phyloP scores from a whole-genome alignment of 2,888 invertebrate genomes.

The Drosophila parthenogenetica region DNA sequence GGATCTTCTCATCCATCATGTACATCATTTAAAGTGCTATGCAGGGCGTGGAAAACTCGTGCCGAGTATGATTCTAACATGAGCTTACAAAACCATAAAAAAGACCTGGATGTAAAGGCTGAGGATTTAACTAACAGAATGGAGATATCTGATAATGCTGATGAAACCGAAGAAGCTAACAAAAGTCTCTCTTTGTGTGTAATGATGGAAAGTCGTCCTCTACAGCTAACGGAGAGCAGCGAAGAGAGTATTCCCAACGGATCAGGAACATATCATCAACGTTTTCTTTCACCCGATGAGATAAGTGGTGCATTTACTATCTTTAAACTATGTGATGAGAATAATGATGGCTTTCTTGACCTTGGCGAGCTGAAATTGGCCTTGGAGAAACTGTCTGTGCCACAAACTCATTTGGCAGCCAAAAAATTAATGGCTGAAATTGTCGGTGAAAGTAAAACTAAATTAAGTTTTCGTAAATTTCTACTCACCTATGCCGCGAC shows the following conservation, averaged over 20 bases:
- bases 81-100: slow-evolving; percentile 3
- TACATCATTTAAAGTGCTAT: slow-evolving; percentile 32
- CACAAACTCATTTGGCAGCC: slow-evolving; percentile 59
- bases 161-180: neutral
- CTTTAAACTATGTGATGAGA: slow-evolving; percentile 42
- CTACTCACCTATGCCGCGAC: slow-evolving; percentile 40
- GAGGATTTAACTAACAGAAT: neutral
- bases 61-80: slow-evolving; percentile 12
- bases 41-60: slow-evolving; percentile 33
- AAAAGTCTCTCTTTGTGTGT: slow-evolving; percentile 28
- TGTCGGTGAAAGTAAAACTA: slow-evolving; percentile 1
- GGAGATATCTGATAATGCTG: neutral
- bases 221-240: slow-evolving; percentile 40
- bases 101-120: neutral
- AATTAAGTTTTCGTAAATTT: slow-evolving; percentile 52
- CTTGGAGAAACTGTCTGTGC: slow-evolving; percentile 57
- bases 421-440: slow-evolving; percentile 46
- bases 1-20: slow-evolving; percentile 32
- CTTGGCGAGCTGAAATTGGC: slow-evolving; percentile 51
- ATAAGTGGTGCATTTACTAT: slow-evolving; percentile 35
- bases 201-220: slow-evolving; percentile 28
- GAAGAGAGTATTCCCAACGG: slow-evolving; percentile 18
- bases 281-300: slow-evolving; percentile 40
- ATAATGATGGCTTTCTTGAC: slow-evolving; percentile 44
- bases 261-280: neutral